A percentile compares a stretch with the other conserved stretches of the same genome.
These are phyloP conservation scores for Odontamblyopus rebecca DNA, from an alignment of 2,797 vertebrate species.

Conservation along the genomic window DNA sequence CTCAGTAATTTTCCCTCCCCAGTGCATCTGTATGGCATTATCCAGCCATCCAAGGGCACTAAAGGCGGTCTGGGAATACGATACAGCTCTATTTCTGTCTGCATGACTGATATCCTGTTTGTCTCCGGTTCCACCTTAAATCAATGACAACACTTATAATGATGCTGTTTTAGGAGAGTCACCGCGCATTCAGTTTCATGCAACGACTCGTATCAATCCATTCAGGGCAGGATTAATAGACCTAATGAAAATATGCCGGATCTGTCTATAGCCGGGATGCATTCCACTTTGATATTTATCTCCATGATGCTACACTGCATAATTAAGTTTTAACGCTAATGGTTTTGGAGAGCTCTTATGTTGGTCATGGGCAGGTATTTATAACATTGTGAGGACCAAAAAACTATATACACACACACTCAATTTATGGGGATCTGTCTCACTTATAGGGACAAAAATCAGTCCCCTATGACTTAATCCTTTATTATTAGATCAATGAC, in stretches of 20 bases:
- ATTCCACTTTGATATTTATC: constrained; percentile 51
- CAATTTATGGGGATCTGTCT: too few relatives aligned
- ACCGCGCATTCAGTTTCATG: constrained; percentile 23
- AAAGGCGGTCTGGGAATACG: constrained; percentile 35
- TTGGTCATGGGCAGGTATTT: not conserved
- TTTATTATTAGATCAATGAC: too few relatives aligned
- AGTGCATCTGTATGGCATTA: constrained; percentile 19
- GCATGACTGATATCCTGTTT: constrained; percentile 24
- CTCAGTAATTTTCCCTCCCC: constrained; percentile 25
- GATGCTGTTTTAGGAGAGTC: constrained; percentile 28
- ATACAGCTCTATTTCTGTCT: constrained; percentile 23
- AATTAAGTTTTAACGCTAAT: constrained; percentile 52
- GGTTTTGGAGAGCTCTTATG: constrained; percentile 40
- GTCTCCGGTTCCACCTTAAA: constrained; percentile 49
- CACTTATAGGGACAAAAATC: too few relatives aligned
- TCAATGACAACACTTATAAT: constrained; percentile 40
- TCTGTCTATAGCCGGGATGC: constrained; percentile 41
- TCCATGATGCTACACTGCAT: constrained; percentile 20
- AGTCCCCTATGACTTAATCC: too few relatives aligned
- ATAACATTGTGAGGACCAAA: too few relatives aligned
- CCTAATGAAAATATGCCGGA: constrained; percentile 47
- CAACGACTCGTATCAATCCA: constrained; percentile 42
- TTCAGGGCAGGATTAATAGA: constrained; percentile 43
- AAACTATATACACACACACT: too few relatives aligned
- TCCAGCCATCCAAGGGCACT: constrained; percentile 26